Percentiles rank a stretch among this genome's conserved stretches.
These are phyloP conservation scores for Oncorhynchus mykiss DNA, from an alignment of 2,113 vertebrate genomes.

Conservation along the genomic window DNA sequence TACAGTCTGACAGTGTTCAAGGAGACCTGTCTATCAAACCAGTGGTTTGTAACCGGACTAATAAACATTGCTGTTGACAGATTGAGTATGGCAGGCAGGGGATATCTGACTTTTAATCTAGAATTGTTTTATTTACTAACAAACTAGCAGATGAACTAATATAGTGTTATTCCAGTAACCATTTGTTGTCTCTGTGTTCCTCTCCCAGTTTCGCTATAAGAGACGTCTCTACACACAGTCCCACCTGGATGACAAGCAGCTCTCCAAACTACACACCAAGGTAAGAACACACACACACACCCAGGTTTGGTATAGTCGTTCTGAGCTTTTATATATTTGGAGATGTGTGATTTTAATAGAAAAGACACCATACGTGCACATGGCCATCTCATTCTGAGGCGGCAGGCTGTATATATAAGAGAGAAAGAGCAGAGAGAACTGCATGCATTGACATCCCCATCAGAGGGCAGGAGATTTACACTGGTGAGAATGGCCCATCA, in stretches of 20 bases:
- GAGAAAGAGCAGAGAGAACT: constrained; percentile 27
- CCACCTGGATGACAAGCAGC: constrained; percentile 92
- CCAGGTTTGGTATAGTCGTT: background rate
- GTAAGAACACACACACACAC: constrained; percentile 54
- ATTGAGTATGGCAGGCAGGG: background rate
- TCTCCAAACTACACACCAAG: constrained; percentile 96
- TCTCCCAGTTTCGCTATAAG: constrained; percentile 92
- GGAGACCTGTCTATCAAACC: constrained; percentile 23
- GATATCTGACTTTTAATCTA: background rate
- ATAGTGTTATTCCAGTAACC: background rate
- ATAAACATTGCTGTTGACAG: constrained; percentile 24
- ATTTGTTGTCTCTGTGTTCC: constrained; percentile 38
- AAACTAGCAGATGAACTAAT: no score
- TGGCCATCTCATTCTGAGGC: background rate
- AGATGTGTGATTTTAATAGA: background rate
- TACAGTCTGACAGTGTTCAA: constrained; percentile 18
- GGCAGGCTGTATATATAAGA: background rate
- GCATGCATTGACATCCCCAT: constrained; percentile 33
- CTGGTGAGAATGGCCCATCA: constrained; percentile 3
- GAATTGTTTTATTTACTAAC: no score
- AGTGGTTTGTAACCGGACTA: background rate
- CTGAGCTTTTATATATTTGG: background rate
- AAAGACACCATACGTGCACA: background rate
- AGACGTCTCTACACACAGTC: constrained; percentile 91
- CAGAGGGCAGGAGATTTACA: constrained; percentile 32